Percentiles rank a stretch among this genome's conserved stretches.
Evolutionary conservation across 2,888 invertebrate species (phyloP).

Genomic region (Nemoura dubitans): DNA sequence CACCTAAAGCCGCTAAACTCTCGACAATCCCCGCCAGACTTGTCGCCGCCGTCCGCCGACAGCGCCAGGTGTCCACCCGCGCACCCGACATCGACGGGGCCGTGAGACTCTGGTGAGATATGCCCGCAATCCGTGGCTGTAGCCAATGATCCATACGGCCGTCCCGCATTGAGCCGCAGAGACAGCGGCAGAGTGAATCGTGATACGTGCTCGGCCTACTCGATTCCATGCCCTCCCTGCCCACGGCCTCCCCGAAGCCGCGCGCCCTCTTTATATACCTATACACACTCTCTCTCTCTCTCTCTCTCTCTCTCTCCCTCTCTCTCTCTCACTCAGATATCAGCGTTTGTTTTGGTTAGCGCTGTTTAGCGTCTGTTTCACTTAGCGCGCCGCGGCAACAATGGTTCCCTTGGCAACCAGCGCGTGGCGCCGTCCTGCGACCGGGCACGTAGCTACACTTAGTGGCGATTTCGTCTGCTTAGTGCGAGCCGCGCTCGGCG

Average conservation of each 20-base stretch:
- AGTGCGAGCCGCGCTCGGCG: neutral
- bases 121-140: neutral
- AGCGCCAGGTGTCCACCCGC: neutral
- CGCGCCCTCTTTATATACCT: too few relatives aligned
- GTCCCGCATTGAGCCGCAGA: neutral
- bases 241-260: neutral
- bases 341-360: constrained; percentile 2
- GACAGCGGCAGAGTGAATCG: neutral
- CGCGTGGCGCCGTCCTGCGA: neutral
- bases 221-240: neutral
- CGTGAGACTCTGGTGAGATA: neutral
- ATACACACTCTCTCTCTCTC: too few relatives aligned
- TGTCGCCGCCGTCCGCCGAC: neutral
- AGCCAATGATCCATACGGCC: neutral
- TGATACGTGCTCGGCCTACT: neutral
- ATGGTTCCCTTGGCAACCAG: neutral
- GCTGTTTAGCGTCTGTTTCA: constrained; percentile 4
- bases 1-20: too few relatives aligned
- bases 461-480: neutral
- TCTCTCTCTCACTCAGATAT: too few relatives aligned
- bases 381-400: neutral
- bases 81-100: neutral
- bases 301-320: too few relatives aligned
- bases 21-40: neutral
- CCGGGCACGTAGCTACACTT: neutral